phyloP scores from a whole-genome alignment of 2,797 vertebrate species.

The Ctenopoma multispine region DNA sequence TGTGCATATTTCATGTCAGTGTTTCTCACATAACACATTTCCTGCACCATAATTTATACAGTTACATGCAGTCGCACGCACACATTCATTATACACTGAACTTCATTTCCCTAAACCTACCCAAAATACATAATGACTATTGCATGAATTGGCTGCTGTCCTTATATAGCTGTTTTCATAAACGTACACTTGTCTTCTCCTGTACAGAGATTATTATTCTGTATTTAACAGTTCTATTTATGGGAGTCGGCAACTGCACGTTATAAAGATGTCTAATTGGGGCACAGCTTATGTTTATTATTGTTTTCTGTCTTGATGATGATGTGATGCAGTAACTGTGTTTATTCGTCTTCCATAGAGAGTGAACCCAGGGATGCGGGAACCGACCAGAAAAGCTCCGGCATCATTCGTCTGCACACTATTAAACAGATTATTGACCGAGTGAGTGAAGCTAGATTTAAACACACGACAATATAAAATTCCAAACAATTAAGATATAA shows the following conservation, averaged over 20 bases:
- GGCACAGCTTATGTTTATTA: constrained; percentile 63
- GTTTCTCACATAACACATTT: constrained; percentile 66
- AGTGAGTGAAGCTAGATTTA: constrained; percentile 81
- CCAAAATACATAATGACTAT: constrained; percentile 55
- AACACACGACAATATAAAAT: not conserved
- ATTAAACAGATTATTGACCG: constrained; percentile 99
- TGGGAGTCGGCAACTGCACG: constrained; percentile 78
- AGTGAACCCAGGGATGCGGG: constrained; percentile 97
- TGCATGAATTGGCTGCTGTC: constrained; percentile 78
- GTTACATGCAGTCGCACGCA: constrained; percentile 64
- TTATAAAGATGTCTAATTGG: constrained; percentile 69
- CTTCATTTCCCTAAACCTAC: constrained; percentile 48
- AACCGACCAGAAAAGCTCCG: constrained; percentile 95
- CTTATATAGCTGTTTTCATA: constrained; percentile 50
- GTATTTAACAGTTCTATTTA: constrained; percentile 69
- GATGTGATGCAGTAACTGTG: constrained; percentile 50
- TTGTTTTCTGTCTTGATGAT: constrained; percentile 46
- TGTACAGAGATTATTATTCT: constrained; percentile 54
- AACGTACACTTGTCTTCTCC: constrained; percentile 73
- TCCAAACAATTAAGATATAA: not conserved
- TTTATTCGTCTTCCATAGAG: constrained; percentile 80
- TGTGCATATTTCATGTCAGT: constrained; percentile 66
- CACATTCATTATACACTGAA: constrained; percentile 47
- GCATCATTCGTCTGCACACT: constrained; percentile 98
- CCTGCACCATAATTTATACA: constrained; percentile 58